These are phyloP conservation scores for Epistrophella euchroma DNA, from an alignment of 2,888 invertebrate species.

Conservation along the genomic window DNA sequence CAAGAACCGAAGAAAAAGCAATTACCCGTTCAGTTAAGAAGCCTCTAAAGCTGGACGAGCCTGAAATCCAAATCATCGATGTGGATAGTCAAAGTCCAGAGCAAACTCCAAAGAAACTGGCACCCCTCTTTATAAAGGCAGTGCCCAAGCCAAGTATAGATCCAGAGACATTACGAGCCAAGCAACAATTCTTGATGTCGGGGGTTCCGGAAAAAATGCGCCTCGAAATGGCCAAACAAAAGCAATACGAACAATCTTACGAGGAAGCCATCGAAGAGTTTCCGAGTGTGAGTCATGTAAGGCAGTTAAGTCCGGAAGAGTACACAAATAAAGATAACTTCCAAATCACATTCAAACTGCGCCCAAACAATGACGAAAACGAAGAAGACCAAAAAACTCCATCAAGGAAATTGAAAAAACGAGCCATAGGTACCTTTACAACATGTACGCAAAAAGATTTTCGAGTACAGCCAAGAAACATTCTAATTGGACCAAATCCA, in stretches of 20 bases:
- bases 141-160: slow-evolving; percentile 86
- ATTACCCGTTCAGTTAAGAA: slow-evolving; percentile 31
- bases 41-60: slow-evolving; percentile 28
- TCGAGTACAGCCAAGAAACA: slow-evolving; percentile 29
- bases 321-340: slow-evolving; percentile 69
- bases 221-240: slow-evolving; percentile 85
- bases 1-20: slow-evolving; percentile 72
- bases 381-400: slow-evolving; percentile 59
- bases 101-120: slow-evolving; percentile 85
- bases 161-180: slow-evolving; percentile 86
- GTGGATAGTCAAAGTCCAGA: slow-evolving; percentile 79
- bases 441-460: slow-evolving; percentile 76
- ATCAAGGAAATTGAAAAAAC: slow-evolving; percentile 46
- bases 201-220: slow-evolving; percentile 88
- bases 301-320: slow-evolving; percentile 83
- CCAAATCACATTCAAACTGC: slow-evolving; percentile 48
- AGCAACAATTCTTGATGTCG: slow-evolving; percentile 88
- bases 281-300: slow-evolving; percentile 87
- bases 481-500: slow-evolving; percentile 1
- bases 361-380: slow-evolving; percentile 25
- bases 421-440: slow-evolving; percentile 77
- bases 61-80: slow-evolving; percentile 78
- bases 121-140: slow-evolving; percentile 88
- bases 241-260: slow-evolving; percentile 81
- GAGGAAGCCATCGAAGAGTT: slow-evolving; percentile 85